Conservation (phyloP, 53 echinoderm and acorn worm genomes). For the Arbacia lixula region DNA sequence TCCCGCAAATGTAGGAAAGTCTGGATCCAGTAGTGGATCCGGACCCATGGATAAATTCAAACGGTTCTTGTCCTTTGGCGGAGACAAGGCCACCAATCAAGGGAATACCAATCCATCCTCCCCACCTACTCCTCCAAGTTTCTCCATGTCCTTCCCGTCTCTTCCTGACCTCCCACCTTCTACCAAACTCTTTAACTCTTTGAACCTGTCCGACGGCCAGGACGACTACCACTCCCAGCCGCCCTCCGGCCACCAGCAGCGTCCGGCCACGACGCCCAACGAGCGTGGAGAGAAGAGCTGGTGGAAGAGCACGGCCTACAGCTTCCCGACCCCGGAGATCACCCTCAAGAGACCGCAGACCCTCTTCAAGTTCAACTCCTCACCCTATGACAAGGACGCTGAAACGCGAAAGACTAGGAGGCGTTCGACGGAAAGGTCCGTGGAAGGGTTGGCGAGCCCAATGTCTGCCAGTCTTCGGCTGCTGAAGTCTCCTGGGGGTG, state of each 20-base stretch:
- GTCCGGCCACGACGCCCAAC: constrained; percentile 24
- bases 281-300: constrained; percentile 51
- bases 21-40: neutral
- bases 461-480: constrained; percentile 52
- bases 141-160: constrained; percentile 51
- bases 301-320: constrained; percentile 18
- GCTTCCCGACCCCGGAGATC: constrained; percentile 50
- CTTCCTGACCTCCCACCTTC: constrained; percentile 45
- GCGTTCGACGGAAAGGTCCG: constrained; percentile 7
- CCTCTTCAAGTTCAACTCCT: constrained; percentile 76
- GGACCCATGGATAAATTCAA: constrained; percentile 6
- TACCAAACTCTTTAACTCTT: neutral
- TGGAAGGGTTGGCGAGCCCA: constrained; percentile 11
- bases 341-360: constrained; percentile 75
- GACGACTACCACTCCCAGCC: neutral
- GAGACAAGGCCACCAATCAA: constrained; percentile 1
- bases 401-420: constrained; percentile 33
- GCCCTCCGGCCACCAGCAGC: neutral
- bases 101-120: neutral
- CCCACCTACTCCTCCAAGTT: neutral
- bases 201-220: constrained; percentile 12
- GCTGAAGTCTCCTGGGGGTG: constrained; percentile 35
- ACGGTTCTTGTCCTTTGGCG: neutral
- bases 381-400: constrained; percentile 50
- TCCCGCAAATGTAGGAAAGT: neutral